Conservation (phyloP, 1,140 invertebrate species). For the Potamilus streckersoni region DNA sequence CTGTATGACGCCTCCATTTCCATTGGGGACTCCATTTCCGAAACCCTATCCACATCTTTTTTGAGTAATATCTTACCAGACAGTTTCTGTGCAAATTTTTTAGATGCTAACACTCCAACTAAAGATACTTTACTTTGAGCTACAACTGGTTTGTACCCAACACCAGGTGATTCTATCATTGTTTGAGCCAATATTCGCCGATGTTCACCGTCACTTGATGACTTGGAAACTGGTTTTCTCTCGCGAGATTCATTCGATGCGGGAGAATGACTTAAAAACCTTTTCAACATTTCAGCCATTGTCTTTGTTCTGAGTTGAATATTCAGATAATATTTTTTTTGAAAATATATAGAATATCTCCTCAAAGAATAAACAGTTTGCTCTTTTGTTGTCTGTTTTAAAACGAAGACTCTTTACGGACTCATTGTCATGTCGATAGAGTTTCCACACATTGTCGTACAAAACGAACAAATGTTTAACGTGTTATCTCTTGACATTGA, state of each 20-base stretch:
- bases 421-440: no score
- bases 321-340: no score
- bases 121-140: constrained; percentile 39
- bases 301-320: background rate
- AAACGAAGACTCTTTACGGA: no score
- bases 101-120: constrained; percentile 47
- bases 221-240: constrained; percentile 3
- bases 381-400: no score
- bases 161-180: background rate
- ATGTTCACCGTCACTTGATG: constrained; percentile 9
- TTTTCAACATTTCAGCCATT: constrained; percentile 20
- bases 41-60: constrained; percentile 19
- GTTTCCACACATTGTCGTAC: no score
- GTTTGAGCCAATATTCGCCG: background rate
- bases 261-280: constrained; percentile 11
- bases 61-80: constrained; percentile 23
- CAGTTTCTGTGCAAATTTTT: constrained; percentile 44
- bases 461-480: no score
- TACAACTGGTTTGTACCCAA: constrained; percentile 17
- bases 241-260: background rate
- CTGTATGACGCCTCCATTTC: constrained; percentile 47
- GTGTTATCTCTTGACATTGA: no score
- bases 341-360: no score
- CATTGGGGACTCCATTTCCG: constrained; percentile 10
- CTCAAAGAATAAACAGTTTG: no score